Evolutionary conservation across 2,797 vertebrate species (phyloP), one percentile per base, ranked within the genome.

Genomic region (Melanotaenia boesemani): DNA sequence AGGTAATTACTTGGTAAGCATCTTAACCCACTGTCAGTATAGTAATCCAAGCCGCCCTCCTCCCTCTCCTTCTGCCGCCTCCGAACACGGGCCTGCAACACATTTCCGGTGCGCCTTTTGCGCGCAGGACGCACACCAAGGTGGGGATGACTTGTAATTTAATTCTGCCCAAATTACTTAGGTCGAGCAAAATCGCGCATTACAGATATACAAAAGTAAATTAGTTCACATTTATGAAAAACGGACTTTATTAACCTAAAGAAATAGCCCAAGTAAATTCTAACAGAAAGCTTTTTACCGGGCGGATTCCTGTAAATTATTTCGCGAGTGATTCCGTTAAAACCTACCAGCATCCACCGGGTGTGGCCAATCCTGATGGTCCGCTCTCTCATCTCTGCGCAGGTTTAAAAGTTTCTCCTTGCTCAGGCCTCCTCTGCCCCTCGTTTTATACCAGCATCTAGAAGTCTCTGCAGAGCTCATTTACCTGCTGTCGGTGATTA

Each of bases 1-100:
- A 91, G 89, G 89, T 93, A 93, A 93, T 94, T 92, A 91, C 90
- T 83, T 89, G 80, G 83, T 95, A 95, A 94, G 92, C 93, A 91
- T 90, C 93, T 95, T 95, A 95, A 92, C 92, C 88, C 91, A 84
- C 34, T 90, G 80, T 85, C 82, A 63, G 84, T 52, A 75, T 70
- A 88, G 84, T 94, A 94, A 94, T 95, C 94, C 92, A 89, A 46
- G 69, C 71, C 30, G 63, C 80, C 84, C 82, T 87, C 85, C 80
- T 87, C 83, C 79, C 74, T 64, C 82, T 83, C 83, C 83, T 81
- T 78, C 87, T 89, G 77, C 76, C 48, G 72, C 82, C 63, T 83
- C 85, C 44, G 13, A 32, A 39, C 52, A 50, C 62, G 63, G 75
- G 66, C 76, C 83, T 69, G 4, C 70, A 32, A 74, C 70, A 72